Evolutionary conservation across 2,888 invertebrate species (phyloP).

Genomic region (Lasioglossum pauxillum): DNA sequence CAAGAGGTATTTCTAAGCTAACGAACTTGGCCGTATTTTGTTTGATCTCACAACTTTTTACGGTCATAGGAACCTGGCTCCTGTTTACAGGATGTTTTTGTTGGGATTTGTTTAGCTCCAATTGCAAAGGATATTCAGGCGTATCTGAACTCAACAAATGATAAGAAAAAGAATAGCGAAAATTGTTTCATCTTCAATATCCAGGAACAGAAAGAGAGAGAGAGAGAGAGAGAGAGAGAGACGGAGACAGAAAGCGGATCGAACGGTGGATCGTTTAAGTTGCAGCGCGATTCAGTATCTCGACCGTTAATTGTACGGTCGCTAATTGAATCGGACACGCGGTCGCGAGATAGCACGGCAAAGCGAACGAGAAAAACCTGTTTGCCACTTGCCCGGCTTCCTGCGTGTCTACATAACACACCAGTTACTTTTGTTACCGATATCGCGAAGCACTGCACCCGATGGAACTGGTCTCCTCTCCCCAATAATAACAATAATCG

Average conservation of each 20-base stretch:
- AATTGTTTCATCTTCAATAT: background rate
- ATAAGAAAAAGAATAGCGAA: background rate
- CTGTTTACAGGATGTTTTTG: too few species aligned
- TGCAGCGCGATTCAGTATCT: conserved; percentile 44
- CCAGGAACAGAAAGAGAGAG: background rate
- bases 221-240: background rate
- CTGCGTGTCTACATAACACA: conserved; percentile 49
- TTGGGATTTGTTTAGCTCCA: background rate
- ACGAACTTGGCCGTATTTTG: too few species aligned
- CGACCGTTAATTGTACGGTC: conserved; percentile 62
- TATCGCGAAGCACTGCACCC: conserved; percentile 33
- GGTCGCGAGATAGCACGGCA: conserved; percentile 50
- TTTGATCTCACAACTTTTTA: too few species aligned
- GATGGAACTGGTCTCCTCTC: background rate
- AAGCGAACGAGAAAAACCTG: conserved; percentile 67
- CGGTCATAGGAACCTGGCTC: too few species aligned
- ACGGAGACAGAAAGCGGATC: background rate
- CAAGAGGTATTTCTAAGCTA: too few species aligned
- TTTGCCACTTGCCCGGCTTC: conserved; percentile 62
- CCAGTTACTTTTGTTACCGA: conserved; percentile 49
- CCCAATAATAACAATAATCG: background rate
- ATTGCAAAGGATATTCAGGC: background rate
- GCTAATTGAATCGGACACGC: conserved; percentile 70
- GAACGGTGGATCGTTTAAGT: conserved; percentile 42
- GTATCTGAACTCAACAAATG: background rate